phyloP scores from a whole-genome alignment of 2,888 invertebrate species.

The Sinopyrophorus schimmeli region DNA sequence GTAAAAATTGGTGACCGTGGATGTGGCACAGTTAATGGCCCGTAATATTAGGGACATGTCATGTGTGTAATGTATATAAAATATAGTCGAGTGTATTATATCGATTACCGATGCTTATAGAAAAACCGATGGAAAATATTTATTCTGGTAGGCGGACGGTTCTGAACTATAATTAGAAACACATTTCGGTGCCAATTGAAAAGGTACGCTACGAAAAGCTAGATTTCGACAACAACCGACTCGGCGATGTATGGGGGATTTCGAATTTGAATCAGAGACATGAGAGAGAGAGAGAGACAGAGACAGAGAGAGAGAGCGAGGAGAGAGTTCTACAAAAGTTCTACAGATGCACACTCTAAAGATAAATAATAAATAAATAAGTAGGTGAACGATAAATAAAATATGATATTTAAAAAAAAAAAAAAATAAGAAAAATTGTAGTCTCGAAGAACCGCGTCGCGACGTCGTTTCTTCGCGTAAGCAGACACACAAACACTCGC shows the following conservation, averaged over 20 bases:
- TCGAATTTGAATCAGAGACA: too few species aligned
- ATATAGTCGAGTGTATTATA: constrained; percentile 18
- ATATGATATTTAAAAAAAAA: too few species aligned
- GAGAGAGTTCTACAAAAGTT: too few species aligned
- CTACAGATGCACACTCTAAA: constrained; percentile 28
- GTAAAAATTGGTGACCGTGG: constrained; percentile 7
- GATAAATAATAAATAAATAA: constrained; percentile 22
- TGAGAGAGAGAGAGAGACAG: too few species aligned
- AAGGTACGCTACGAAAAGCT: constrained; percentile 20
- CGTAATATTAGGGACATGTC: constrained; percentile 10
- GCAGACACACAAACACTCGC: constrained; percentile 52
- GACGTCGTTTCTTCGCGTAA: constrained; percentile 40
- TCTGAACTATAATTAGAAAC: constrained; percentile 14
- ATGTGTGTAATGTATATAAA: too few species aligned
- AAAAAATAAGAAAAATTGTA: not conserved
- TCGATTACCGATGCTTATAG: constrained; percentile 26
- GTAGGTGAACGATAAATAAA: too few species aligned
- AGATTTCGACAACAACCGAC: too few species aligned
- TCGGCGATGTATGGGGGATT: too few species aligned
- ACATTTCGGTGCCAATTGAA: too few species aligned
- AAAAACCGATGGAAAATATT: constrained; percentile 22
- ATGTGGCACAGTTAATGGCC: constrained; percentile 11
- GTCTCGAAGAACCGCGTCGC: constrained; percentile 24
- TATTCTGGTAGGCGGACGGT: constrained; percentile 15
- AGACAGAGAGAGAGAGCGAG: too few species aligned